Percentiles rank a stretch among this genome's conserved stretches.
These are phyloP conservation scores for Amphimedon queenslandica DNA, from an alignment of 37 sponge, comb jelly and placozoan genomes.

Conservation along the genomic window DNA sequence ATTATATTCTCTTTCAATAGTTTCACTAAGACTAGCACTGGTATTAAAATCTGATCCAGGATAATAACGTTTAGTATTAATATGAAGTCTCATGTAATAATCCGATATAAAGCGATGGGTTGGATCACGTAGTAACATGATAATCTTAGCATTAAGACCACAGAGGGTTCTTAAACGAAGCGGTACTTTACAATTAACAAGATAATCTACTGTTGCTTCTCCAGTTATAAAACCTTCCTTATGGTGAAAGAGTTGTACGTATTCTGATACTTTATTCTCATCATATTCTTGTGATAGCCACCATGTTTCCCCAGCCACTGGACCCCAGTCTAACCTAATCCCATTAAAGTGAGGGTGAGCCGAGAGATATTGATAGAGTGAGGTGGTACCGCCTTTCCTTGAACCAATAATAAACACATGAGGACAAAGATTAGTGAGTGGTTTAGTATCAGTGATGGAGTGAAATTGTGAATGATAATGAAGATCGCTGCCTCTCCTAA, in stretches of 20 bases:
- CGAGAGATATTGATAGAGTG: conserved; percentile 66
- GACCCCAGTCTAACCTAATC: conserved; percentile 37
- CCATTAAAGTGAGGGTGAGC: conserved; percentile 72
- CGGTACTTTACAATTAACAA: conserved; percentile 42
- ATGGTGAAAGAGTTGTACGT: neutral
- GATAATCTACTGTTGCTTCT: conserved; percentile 51
- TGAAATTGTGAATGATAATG: too few species aligned
- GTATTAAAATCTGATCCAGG: neutral
- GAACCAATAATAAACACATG: conserved; percentile 73
- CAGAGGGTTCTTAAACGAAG: conserved; percentile 32
- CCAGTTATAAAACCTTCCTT: conserved; percentile 34
- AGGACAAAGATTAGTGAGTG: conserved; percentile 48
- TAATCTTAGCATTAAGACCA: conserved; percentile 46
- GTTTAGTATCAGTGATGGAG: too few species aligned
- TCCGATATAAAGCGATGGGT: conserved; percentile 43
- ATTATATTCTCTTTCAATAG: neutral
- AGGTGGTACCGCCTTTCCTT: conserved; percentile 78
- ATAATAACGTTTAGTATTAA: neutral
- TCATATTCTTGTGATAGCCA: conserved; percentile 50
- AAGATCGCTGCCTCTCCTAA: too few species aligned
- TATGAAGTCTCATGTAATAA: conserved; percentile 33
- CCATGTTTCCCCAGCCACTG: conserved; percentile 57
- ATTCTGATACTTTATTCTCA: conserved; percentile 17
- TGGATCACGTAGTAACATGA: conserved; percentile 53
- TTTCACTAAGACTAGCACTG: neutral